Conservation (phyloP, 2,113 vertebrate species). For the Mormyrus iriodes region DNA sequence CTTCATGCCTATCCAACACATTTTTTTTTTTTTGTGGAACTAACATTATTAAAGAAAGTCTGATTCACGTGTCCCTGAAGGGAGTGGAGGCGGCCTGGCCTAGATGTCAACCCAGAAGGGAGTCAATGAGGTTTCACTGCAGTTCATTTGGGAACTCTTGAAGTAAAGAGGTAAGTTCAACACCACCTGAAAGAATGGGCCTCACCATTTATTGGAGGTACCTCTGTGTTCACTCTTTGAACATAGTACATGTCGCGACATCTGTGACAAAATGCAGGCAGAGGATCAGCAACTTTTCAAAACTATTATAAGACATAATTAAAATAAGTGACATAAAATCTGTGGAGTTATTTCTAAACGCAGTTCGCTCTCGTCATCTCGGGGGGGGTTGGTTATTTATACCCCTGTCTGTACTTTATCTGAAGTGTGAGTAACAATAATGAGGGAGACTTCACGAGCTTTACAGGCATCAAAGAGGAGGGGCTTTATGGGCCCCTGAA, state of each 20-base stretch:
- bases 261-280: background rate
- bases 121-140: slow-evolving; percentile 40
- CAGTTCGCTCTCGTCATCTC: background rate
- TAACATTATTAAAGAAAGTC: slow-evolving; percentile 35
- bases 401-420: background rate
- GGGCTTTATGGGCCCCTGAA: background rate
- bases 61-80: slow-evolving; percentile 30
- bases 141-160: slow-evolving; percentile 24
- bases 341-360: background rate
- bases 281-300: background rate
- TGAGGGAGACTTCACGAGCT: background rate
- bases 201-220: background rate
- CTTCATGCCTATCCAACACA: background rate
- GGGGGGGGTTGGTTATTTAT: background rate
- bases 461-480: background rate
- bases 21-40: slow-evolving; percentile 10
- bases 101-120: slow-evolving; percentile 43
- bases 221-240: background rate
- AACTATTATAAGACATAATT: slow-evolving; percentile 11
- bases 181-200: background rate
- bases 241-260: background rate
- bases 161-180: background rate
- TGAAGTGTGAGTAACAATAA: background rate
- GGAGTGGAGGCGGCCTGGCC: slow-evolving; percentile 34
- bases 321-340: background rate